A percentile compares a stretch with the other conserved stretches of the same genome.
Evolutionary conservation across 2,113 vertebrate species (phyloP).

Genomic region (Myxocyprinus asiaticus): DNA sequence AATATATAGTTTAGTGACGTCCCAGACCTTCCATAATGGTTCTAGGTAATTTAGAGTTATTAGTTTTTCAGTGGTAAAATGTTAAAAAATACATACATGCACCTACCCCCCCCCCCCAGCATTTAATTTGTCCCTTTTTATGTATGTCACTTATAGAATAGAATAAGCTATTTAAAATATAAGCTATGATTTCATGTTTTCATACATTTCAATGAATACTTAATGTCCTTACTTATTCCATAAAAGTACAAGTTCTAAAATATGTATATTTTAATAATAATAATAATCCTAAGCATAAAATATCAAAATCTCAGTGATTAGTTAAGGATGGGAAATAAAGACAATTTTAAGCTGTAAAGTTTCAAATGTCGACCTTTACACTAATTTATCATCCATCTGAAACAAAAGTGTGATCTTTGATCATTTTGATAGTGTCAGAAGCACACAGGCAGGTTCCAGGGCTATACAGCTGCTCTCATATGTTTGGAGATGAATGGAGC

Average conservation of each 20-base stretch:
- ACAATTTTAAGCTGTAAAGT: no score
- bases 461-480: conserved; percentile 53
- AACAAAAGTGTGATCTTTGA: conserved; percentile 2
- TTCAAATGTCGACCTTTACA: neutral
- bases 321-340: no score
- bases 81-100: neutral
- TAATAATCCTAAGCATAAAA: no score
- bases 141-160: no score
- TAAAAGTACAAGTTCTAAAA: no score
- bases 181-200: no score
- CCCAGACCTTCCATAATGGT: neutral
- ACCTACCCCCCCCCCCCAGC: neutral
- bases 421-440: conserved; percentile 2
- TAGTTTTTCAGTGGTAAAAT: neutral
- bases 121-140: no score
- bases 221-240: no score
- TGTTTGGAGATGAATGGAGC: conserved; percentile 65
- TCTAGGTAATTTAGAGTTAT: neutral
- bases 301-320: no score
- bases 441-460: conserved; percentile 27
- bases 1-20: neutral
- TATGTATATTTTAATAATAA: no score
- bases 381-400: neutral
- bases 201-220: no score
- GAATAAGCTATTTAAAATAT: no score